phyloP scores from a whole-genome alignment of 2,888 invertebrate species.

The Esperia sulphurella region DNA sequence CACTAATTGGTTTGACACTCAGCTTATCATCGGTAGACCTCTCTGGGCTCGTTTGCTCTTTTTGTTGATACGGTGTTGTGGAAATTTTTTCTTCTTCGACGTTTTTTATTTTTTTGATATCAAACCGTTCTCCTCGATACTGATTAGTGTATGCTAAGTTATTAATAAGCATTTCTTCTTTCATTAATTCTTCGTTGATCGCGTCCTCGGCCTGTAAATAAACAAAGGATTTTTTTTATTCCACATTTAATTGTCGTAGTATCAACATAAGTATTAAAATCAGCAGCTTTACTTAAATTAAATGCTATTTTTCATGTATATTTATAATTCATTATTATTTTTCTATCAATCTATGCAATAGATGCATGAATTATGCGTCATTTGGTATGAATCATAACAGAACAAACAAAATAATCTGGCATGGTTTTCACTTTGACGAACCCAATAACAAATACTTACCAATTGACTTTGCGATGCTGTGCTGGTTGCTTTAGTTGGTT shows the following conservation, averaged over 20 bases:
- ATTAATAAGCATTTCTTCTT: slow-evolving; percentile 45
- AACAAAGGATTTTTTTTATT: not conserved
- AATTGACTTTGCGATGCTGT: slow-evolving; percentile 48
- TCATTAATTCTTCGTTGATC: slow-evolving; percentile 55
- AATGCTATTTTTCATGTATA: too few species aligned
- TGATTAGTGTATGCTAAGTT: slow-evolving; percentile 34
- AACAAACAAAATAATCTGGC: not conserved
- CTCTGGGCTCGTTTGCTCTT: not conserved
- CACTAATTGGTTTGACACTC: slow-evolving; percentile 48
- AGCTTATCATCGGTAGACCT: slow-evolving; percentile 26
- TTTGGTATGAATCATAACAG: too few species aligned
- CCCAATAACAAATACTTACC: slow-evolving; percentile 32
- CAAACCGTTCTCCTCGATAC: slow-evolving; percentile 18
- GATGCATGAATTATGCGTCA: too few species aligned
- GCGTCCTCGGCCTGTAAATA: slow-evolving; percentile 59
- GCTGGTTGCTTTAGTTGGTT: slow-evolving; percentile 16
- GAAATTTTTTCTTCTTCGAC: not conserved
- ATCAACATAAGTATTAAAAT: too few species aligned
- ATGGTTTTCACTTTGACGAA: not conserved
- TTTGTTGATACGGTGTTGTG: not conserved
- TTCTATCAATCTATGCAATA: too few species aligned
- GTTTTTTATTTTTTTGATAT: not conserved
- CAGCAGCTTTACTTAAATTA: too few species aligned
- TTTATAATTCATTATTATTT: too few species aligned
- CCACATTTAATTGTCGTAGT: too few species aligned